These are phyloP conservation scores for Pyralis farinalis DNA, from an alignment of 2,888 invertebrate genomes.

Conservation along the genomic window DNA sequence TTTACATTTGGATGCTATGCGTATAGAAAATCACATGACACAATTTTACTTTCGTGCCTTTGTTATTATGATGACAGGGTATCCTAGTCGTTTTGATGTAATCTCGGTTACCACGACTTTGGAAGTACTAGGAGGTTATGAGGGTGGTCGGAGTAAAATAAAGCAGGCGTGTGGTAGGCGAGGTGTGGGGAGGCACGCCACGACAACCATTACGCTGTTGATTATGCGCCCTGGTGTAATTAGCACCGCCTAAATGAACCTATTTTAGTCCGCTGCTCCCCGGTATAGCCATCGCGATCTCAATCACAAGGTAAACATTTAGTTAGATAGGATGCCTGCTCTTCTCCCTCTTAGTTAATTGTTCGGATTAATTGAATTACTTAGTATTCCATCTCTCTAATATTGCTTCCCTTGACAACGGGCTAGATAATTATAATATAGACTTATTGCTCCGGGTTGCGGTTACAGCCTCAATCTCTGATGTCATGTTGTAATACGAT, in stretches of 20 bases:
- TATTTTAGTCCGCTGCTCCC: constrained; percentile 53
- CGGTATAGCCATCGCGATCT: constrained; percentile 43
- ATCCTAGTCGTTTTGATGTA: too few species aligned
- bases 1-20: too few species aligned
- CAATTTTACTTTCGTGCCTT: too few species aligned
- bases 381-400: constrained; percentile 3
- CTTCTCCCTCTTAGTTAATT: constrained; percentile 11
- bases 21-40: too few species aligned
- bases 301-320: constrained; percentile 38
- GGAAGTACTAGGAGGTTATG: constrained; percentile 27
- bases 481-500: neutral
- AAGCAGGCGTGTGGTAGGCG: constrained; percentile 21
- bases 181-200: constrained; percentile 29
- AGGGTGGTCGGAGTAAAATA: constrained; percentile 25
- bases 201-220: constrained; percentile 59
- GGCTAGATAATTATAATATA: constrained; percentile 7
- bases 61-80: too few species aligned
- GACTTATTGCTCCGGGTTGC: constrained; percentile 4
- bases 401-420: constrained; percentile 9
- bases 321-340: constrained; percentile 17
- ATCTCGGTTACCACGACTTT: constrained; percentile 16
- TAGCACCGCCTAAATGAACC: constrained; percentile 69
- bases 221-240: constrained; percentile 63
- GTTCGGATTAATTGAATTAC: constrained; percentile 10
- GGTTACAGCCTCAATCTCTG: constrained; percentile 1